phyloP scores from a whole-genome alignment of 2,888 invertebrate genomes.

The Melieria crassipennis region DNA sequence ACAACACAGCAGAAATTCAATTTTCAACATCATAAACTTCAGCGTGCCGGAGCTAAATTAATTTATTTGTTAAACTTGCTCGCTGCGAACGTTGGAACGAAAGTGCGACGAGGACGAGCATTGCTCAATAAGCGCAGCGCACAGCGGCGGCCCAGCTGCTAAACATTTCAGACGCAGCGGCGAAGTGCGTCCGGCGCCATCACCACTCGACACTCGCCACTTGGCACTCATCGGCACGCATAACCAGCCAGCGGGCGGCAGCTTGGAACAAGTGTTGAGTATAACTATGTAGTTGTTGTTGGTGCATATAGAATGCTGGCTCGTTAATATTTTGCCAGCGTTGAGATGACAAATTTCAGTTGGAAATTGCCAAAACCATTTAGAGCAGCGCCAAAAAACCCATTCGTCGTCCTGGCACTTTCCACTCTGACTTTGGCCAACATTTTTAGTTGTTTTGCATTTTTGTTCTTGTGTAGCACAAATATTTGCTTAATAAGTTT shows the following conservation, averaged over 20 bases:
- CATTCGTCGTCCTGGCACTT: no score
- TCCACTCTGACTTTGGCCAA: no score
- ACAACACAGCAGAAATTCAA: constrained; percentile 1
- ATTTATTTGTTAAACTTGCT: constrained; percentile 56
- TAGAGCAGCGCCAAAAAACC: neutral
- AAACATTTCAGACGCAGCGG: no score
- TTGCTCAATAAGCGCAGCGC: no score
- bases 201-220: no score
- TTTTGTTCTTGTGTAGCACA: neutral
- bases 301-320: neutral
- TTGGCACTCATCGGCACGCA: no score
- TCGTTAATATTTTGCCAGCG: constrained; percentile 13
- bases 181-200: no score
- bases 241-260: no score
- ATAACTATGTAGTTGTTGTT: neutral
- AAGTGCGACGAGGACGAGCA: neutral
- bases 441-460: no score
- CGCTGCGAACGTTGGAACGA: constrained; percentile 48
- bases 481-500: constrained; percentile 25
- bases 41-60: constrained; percentile 47
- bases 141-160: no score
- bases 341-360: constrained; percentile 10
- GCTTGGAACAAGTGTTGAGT: no score
- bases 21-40: constrained; percentile 24
- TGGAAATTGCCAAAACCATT: neutral